Evolutionary conservation across 92 coral and sea anemone species (phyloP).

Genomic region (Epizoanthus scotinus): DNA sequence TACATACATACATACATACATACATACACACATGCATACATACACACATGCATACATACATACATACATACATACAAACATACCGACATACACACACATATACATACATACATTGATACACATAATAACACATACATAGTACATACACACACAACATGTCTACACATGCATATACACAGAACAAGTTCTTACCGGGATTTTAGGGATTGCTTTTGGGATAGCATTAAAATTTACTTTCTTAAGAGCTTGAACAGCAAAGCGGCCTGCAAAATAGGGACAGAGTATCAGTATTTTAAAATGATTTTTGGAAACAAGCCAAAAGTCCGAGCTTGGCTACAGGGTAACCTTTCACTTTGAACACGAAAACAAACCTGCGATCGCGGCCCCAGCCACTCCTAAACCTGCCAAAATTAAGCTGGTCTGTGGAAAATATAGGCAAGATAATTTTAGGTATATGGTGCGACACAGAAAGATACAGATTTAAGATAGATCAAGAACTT

Average conservation of each 20-base stretch:
- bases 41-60: too few species aligned
- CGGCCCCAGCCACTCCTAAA: conserved; percentile 95
- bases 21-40: too few species aligned
- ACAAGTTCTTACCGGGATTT: conserved; percentile 78
- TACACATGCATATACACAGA: background rate
- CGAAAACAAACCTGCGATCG: conserved; percentile 78
- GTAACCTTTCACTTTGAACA: too few species aligned
- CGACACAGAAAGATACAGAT: background rate
- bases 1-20: too few species aligned
- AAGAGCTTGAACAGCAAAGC: conserved; percentile 86
- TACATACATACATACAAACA: too few species aligned
- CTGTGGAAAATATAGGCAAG: conserved; percentile 40
- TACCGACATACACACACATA: too few species aligned
- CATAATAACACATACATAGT: too few species aligned
- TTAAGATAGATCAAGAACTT: background rate
- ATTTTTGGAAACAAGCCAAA: too few species aligned
- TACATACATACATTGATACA: too few species aligned
- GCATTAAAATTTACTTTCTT: conserved; percentile 84
- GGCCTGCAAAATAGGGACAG: conserved; percentile 53
- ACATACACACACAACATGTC: background rate
- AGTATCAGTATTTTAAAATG: background rate
- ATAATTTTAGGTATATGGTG: background rate
- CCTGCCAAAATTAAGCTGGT: conserved; percentile 88
- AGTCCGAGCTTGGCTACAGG: too few species aligned
- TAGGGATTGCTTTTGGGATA: conserved; percentile 91